Conservation (phyloP, 2,888 invertebrate species). For the Gerosis bhagava region DNA sequence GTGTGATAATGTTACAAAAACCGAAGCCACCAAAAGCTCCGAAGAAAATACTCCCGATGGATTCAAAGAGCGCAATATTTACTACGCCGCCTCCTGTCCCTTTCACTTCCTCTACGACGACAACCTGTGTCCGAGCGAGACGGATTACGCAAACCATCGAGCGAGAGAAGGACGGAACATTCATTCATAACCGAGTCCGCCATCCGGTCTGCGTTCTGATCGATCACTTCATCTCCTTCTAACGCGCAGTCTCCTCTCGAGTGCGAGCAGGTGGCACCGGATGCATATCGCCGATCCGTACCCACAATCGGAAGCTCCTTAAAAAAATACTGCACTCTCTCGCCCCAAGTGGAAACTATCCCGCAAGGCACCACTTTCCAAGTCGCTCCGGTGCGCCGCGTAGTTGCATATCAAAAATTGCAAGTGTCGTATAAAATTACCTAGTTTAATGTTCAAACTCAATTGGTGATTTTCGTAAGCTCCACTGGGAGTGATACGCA, state of each 20-base stretch:
- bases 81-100: constrained; percentile 78
- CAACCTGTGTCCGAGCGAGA: constrained; percentile 73
- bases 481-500: constrained; percentile 69
- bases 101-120: constrained; percentile 80
- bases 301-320: constrained; percentile 71
- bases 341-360: constrained; percentile 45
- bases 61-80: constrained; percentile 75
- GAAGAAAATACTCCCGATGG: constrained; percentile 65
- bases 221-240: constrained; percentile 79
- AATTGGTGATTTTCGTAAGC: constrained; percentile 77
- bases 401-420: constrained; percentile 39
- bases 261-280: constrained; percentile 80
- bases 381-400: constrained; percentile 37
- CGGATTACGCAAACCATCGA: constrained; percentile 44
- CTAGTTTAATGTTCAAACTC: too few species aligned
- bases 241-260: constrained; percentile 65
- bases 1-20: constrained; percentile 64
- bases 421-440: constrained; percentile 47
- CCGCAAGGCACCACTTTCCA: constrained; percentile 40
- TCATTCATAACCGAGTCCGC: constrained; percentile 81
- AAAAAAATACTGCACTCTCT: constrained; percentile 59
- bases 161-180: constrained; percentile 67
- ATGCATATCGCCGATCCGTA: constrained; percentile 62
- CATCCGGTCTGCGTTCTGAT: constrained; percentile 77
- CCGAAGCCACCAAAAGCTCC: constrained; percentile 61